Evolutionary conservation across 1,140 invertebrate genomes (phyloP).

Genomic region (Anagrus nilaparvatae): DNA sequence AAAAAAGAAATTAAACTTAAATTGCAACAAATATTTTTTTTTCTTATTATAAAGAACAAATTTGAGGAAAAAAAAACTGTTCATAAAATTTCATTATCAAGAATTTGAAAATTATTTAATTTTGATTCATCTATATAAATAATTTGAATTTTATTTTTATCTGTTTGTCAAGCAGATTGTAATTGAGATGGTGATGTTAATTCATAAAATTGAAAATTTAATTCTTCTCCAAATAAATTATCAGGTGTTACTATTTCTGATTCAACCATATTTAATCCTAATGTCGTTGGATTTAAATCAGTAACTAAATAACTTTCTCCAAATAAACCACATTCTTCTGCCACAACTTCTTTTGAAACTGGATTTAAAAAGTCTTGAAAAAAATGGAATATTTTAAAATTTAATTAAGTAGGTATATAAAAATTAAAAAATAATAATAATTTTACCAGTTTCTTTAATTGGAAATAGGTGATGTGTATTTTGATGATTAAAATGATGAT

Average conservation of each 20-base stretch:
- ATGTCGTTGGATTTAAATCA: slow-evolving; percentile 42
- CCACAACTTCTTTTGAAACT: slow-evolving; percentile 46
- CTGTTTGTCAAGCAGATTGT: slow-evolving; percentile 37
- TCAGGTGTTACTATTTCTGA: slow-evolving; percentile 40
- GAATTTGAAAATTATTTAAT: slow-evolving; percentile 19
- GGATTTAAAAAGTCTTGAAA: slow-evolving; percentile 48
- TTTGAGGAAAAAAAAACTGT: too few species aligned
- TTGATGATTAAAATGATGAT: slow-evolving; percentile 15
- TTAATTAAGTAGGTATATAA: neutral
- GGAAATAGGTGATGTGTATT: slow-evolving; percentile 20
- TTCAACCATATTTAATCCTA: slow-evolving; percentile 44
- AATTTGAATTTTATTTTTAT: slow-evolving; percentile 24
- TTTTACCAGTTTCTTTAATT: slow-evolving; percentile 33
- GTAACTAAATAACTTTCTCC: slow-evolving; percentile 45
- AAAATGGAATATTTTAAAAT: neutral
- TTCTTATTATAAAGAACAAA: too few species aligned
- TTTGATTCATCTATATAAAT: slow-evolving; percentile 25
- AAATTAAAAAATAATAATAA: neutral
- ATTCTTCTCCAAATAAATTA: slow-evolving; percentile 45
- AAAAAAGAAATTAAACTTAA: too few species aligned
- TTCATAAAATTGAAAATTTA: slow-evolving; percentile 46
- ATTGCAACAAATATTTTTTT: too few species aligned
- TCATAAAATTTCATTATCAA: slow-evolving; percentile 8
- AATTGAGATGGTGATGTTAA: slow-evolving; percentile 37
- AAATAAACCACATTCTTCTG: slow-evolving; percentile 47